These are phyloP conservation scores for Lasioglossum albipes DNA, from an alignment of 1,140 invertebrate species.

Conservation along the genomic window DNA sequence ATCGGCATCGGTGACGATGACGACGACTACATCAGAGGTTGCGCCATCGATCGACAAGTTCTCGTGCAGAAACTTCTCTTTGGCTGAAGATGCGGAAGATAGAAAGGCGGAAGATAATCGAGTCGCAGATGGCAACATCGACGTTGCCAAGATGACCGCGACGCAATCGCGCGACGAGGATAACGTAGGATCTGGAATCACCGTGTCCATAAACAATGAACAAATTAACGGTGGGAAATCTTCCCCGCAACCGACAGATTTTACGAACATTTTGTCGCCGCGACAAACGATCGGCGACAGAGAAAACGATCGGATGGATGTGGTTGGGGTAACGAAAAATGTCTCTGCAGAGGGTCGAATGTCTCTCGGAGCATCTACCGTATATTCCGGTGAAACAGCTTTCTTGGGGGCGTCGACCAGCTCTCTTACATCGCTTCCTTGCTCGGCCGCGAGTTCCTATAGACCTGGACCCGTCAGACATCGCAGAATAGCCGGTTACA, in stretches of 20 bases:
- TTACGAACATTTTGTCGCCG: not conserved
- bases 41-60: constrained; percentile 13
- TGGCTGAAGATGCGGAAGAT: not conserved
- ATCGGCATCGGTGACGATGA: too few species aligned
- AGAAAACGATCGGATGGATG: constrained; percentile 18
- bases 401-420: constrained; percentile 81
- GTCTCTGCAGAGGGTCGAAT: constrained; percentile 54
- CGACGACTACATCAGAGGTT: not conserved
- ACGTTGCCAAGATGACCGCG: not conserved
- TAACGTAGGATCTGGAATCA: constrained; percentile 53
- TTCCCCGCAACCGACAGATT: constrained; percentile 54
- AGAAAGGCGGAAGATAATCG: not conserved
- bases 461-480: constrained; percentile 61
- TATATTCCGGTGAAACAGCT: constrained; percentile 74
- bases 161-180: not conserved
- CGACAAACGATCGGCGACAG: constrained; percentile 46
- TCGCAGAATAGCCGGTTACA: constrained; percentile 72
- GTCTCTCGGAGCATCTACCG: constrained; percentile 78
- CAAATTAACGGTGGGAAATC: constrained; percentile 57
- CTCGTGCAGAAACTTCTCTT: not conserved
- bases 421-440: constrained; percentile 74
- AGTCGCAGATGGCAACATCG: not conserved
- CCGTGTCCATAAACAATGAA: constrained; percentile 74
- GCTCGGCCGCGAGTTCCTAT: constrained; percentile 63
- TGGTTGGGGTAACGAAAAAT: constrained; percentile 70